Percentiles rank a stretch among this genome's conserved stretches.
These are phyloP conservation scores for Neelides sp. DNA, from an alignment of 1,140 invertebrate species.

Conservation along the genomic window DNA sequence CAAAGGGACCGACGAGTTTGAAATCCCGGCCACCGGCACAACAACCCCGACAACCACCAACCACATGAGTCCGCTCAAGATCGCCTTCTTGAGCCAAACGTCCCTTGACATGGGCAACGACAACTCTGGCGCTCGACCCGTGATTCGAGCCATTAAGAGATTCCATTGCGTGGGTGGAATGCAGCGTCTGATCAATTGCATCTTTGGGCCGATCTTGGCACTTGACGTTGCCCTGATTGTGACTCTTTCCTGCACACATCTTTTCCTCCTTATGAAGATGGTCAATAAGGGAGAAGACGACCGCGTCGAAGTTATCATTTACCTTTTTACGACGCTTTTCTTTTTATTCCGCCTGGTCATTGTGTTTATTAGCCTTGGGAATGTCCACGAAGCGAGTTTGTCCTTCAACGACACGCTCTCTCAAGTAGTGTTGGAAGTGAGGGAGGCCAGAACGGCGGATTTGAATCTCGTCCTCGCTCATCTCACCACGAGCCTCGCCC, in stretches of 20 bases:
- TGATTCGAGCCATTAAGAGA: constrained; percentile 8
- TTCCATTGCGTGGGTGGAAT: constrained; percentile 11
- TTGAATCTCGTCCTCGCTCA: constrained; percentile 17
- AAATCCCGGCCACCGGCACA: no score
- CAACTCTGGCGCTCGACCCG: background rate
- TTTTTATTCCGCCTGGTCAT: constrained; percentile 18
- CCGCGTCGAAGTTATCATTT: background rate
- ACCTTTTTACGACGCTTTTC: constrained; percentile 1
- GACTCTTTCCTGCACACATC: constrained; percentile 5
- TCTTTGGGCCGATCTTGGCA: constrained; percentile 16
- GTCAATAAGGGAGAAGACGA: background rate
- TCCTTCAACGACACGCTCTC: constrained; percentile 10
- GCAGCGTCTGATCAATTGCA: constrained; percentile 18
- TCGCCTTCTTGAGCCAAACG: no score
- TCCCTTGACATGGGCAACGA: background rate
- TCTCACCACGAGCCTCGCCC: constrained; percentile 11
- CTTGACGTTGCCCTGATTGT: constrained; percentile 16
- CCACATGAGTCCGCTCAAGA: no score
- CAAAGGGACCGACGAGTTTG: no score
- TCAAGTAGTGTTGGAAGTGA: no score
- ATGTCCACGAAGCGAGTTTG: constrained; percentile 17
- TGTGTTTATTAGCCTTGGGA: constrained; percentile 19
- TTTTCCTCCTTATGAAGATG: constrained; percentile 14
- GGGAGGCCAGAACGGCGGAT: background rate
- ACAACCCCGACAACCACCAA: no score